Evolutionary conservation across 2,113 vertebrate genomes (phyloP), one percentile per base, ranked within the genome.

Genomic region (Columba janthina): DNA sequence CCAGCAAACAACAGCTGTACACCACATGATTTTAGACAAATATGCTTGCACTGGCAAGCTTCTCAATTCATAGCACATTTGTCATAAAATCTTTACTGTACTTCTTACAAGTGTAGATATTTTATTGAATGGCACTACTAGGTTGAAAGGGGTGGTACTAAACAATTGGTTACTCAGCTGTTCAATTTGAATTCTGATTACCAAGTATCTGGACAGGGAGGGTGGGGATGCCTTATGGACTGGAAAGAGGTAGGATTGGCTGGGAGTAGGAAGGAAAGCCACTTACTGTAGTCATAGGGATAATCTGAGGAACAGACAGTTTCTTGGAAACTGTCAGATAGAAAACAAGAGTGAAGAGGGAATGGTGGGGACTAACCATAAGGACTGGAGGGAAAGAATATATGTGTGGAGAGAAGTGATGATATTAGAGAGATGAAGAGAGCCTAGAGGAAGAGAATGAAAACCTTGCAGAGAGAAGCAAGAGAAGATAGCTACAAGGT

Each of bases 1-100:
- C 95, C 86, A 88, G 72, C 75, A 88, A 65, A n/a, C 1, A 64
- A 5, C 88, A 93, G 91, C 95, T 95, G 91, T 54, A 32, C 31
- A 58, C 51, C 80, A 53, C 48, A 92, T 91, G 88, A 81, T 58
- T 72, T 75, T 46, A 69, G 21, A 69, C 31, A 76, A 93, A 82
- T 46, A 40, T n/a, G 4, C 21, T 91, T 76, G 25, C 32, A 83
- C 42, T 79, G 31, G 66, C 22, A 44, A 56, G 14, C 65, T 84
- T 69, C 58, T 85, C 28, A 62, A 38, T 91, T 76, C 42, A 36
- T 57, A 72, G 61, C 24, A n/a, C 15, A 22, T 56, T 84, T 69
- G 20, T 76, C 29, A 57, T 86, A 67, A 94, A 89, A 40, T 38
- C 38, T 71, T 92, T 44, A 38, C 80, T 69, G 11, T 58, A n/a